Base-by-base conservation (phyloP, 2,888 invertebrate species). In the Dusona sp. region DNA sequence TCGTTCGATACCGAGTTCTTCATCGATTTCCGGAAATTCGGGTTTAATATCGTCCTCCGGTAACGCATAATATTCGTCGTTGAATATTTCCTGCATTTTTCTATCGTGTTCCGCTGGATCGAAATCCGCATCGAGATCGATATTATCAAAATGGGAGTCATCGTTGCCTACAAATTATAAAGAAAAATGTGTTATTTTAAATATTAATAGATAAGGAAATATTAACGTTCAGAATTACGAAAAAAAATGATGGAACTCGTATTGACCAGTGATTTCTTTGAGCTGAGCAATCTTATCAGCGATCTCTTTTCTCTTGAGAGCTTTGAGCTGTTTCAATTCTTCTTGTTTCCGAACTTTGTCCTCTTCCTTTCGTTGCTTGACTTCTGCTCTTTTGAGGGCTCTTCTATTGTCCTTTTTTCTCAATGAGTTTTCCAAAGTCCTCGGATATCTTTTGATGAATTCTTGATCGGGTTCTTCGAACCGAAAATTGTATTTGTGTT, bases 391-490 rank as follows among this genome's bases (percentile, higher is more conserved):
- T 91, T 98, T 98, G 57, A 96, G 95, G 86, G 98, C 96, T 79
- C 99, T 96, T 79, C 96, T 96, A 64, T 97, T 97, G 93, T 98
- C 97, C 85, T 97, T 97, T 45, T 96, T 96, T 7, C 99, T 96
- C 88, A 99, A 95, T 3, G 98, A 97, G 93, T 96, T 96, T 85
- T 97, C 96, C 93, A 99, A 96, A 0, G 97, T 98, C 88, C 99
- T 96, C 0, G 99, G 99, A 95, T 97, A 99, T 13, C 98, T 91
- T 83, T 94, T 94, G 38, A 98, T 97, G 94, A 97, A 99, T 90
- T 99, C 98, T 72, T 97, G 96, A 94, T 99, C 99, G 0, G 99
- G 99, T 94, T 99, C 99, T 94, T 99, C 99, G 94, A 97, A 99
- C 87, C 99, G 96, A 94, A 98, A 99, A 95, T 99, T 99, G 94